Conservation (phyloP, 2,797 vertebrate species). For the Phyllotis vaccarum region DNA sequence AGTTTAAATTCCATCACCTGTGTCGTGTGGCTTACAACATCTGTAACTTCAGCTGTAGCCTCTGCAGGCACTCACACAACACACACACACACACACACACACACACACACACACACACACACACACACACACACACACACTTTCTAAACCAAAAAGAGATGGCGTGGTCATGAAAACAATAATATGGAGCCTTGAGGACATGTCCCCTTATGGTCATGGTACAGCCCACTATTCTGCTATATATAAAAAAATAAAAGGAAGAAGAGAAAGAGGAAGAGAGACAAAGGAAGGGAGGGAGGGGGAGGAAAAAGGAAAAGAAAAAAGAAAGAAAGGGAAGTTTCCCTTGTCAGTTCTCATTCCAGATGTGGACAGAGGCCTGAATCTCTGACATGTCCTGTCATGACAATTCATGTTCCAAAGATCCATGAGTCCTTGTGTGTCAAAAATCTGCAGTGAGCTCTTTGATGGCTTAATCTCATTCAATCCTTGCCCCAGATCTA, state of each 20-base stretch:
- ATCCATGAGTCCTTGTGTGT: background rate
- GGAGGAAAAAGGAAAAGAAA: fast-evolving
- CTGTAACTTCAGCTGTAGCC: background rate
- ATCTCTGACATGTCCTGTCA: background rate
- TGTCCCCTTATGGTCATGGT: background rate
- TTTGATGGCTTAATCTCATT: background rate
- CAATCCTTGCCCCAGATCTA: background rate
- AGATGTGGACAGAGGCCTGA: background rate
- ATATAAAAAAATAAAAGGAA: too few species aligned
- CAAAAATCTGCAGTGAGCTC: background rate
- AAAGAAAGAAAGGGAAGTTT: background rate
- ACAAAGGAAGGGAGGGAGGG: too few species aligned
- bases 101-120: background rate
- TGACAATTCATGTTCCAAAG: background rate
- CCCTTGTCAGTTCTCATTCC: background rate
- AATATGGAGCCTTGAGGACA: background rate
- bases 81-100: background rate
- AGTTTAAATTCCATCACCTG: too few species aligned
- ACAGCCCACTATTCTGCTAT: background rate
- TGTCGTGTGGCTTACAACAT: background rate
- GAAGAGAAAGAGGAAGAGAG: too few species aligned
- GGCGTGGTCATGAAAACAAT: background rate
- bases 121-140: background rate
- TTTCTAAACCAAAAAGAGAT: background rate
- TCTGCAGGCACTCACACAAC: background rate